Evolutionary conservation across 2,888 invertebrate species (phyloP).

Genomic region (Drosophila borealis): DNA sequence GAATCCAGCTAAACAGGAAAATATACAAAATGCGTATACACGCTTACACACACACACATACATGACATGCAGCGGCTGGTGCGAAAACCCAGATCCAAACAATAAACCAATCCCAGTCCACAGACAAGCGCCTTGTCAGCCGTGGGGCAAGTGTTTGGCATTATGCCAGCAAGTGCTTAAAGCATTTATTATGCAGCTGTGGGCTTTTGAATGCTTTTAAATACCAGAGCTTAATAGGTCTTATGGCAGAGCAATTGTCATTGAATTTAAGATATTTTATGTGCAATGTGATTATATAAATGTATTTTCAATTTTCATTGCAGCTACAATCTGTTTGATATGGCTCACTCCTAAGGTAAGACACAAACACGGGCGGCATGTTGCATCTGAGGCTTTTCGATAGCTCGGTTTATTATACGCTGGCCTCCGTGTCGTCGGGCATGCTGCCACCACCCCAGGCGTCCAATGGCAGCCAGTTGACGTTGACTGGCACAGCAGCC

Average conservation of each 20-base stretch:
- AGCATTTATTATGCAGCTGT: constrained; percentile 60
- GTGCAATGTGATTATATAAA: constrained; percentile 4
- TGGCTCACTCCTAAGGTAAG: constrained; percentile 22
- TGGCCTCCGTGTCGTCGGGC: constrained; percentile 60
- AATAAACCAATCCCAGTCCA: constrained; percentile 16
- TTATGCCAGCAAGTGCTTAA: constrained; percentile 57
- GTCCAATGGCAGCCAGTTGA: constrained; percentile 53
- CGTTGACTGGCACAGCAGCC: constrained; percentile 35
- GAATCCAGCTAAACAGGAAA: constrained; percentile 42
- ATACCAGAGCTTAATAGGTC: constrained; percentile 21
- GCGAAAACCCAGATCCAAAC: constrained; percentile 1
- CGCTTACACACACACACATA: constrained; percentile 9
- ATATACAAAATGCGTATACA: constrained; percentile 26
- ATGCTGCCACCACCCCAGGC: constrained; percentile 47
- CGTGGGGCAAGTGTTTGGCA: constrained; percentile 52
- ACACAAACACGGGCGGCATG: constrained; percentile 45
- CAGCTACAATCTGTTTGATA: constrained; percentile 25
- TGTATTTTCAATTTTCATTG: constrained; percentile 23
- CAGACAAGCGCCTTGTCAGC: constrained; percentile 48
- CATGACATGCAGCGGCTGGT: constrained; percentile 11
- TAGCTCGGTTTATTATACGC: constrained; percentile 66
- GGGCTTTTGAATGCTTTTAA: constrained; percentile 56
- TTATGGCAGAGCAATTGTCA: constrained; percentile 17
- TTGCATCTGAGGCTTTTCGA: constrained; percentile 73
- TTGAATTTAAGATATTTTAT: constrained; percentile 5